Conservation (phyloP, 2,888 invertebrate genomes). For the Eupithecia exiguata region DNA sequence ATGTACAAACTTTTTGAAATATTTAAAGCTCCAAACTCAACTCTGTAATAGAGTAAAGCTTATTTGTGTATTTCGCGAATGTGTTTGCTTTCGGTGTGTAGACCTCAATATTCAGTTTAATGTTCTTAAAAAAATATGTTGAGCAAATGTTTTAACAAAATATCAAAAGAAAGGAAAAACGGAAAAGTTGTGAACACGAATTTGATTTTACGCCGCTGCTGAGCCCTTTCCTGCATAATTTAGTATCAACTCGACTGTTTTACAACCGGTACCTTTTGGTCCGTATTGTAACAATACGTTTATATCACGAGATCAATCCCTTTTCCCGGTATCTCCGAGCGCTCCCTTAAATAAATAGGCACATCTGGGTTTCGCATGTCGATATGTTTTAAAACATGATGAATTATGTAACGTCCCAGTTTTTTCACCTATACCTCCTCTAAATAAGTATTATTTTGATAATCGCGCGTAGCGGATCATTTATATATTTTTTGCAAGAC, state of each 20-base stretch:
- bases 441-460: no score
- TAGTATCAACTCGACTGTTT: conserved; percentile 42
- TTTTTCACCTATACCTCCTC: no score
- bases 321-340: conserved; percentile 26
- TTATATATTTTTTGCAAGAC: neutral
- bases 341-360: conserved; percentile 29
- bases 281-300: conserved; percentile 36
- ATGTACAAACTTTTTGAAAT: neutral
- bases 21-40: neutral
- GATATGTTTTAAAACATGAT: conserved; percentile 14
- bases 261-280: conserved; percentile 36
- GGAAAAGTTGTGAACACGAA: conserved; percentile 38
- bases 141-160: conserved; percentile 13
- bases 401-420: neutral
- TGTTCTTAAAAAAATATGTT: conserved; percentile 5
- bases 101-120: neutral
- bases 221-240: conserved; percentile 44
- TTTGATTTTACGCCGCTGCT: conserved; percentile 42
- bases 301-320: conserved; percentile 41
- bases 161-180: conserved; percentile 29
- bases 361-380: conserved; percentile 22
- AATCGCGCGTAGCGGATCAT: no score
- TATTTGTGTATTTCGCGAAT: neutral
- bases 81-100: neutral
- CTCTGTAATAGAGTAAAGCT: neutral